Evolutionary conservation across 23 tunicate species (phyloP).

Genomic region (Styela clava): DNA sequence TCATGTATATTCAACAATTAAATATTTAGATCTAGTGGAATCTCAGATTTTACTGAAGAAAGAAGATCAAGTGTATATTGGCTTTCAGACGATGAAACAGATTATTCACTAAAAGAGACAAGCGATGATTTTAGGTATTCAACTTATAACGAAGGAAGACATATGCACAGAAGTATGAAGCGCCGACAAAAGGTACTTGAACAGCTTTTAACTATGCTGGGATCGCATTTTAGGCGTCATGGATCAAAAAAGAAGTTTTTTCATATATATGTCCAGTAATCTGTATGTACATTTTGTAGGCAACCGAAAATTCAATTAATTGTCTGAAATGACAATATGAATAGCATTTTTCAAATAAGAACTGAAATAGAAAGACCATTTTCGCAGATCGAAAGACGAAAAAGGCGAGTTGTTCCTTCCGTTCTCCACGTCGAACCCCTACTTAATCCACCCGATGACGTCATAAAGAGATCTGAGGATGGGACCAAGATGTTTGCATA

Average conservation of each 20-base stretch:
- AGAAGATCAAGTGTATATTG: not conserved
- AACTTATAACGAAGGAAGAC: not conserved
- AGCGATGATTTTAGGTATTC: not conserved
- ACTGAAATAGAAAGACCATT: too few species aligned
- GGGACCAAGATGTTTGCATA: not conserved
- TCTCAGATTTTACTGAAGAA: constrained; percentile 6
- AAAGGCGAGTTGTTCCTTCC: not conserved
- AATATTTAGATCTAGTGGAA: not conserved
- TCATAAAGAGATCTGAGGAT: not conserved
- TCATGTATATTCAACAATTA: too few species aligned
- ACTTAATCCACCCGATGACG: not conserved
- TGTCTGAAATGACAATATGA: too few species aligned
- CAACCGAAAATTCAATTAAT: too few species aligned
- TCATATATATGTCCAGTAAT: too few species aligned
- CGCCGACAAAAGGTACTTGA: not conserved
- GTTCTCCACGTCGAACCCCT: constrained; percentile 2
- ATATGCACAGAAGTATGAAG: not conserved
- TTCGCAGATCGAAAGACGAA: not conserved
- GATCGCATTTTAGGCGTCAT: too few species aligned
- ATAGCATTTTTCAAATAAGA: too few species aligned
- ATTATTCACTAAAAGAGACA: constrained; percentile 2
- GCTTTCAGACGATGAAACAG: constrained; percentile 14
- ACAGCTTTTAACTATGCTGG: too few species aligned
- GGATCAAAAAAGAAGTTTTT: too few species aligned
- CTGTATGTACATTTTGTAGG: too few species aligned